phyloP scores from a whole-genome alignment of 2,113 vertebrate genomes.

The Archocentrus centrarchus region DNA sequence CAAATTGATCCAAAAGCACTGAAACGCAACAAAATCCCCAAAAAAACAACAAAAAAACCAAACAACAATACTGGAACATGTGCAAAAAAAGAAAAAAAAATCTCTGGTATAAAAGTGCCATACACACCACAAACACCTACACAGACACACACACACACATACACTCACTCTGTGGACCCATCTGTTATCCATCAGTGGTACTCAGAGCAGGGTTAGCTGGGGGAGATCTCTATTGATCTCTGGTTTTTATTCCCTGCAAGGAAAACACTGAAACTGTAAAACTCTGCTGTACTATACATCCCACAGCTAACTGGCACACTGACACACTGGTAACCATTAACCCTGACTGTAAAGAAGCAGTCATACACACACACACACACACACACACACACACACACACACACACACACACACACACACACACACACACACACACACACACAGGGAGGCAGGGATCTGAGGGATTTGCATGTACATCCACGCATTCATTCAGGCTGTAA shows the following conservation, averaged over 20 bases:
- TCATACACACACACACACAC: not conserved
- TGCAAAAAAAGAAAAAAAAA: conserved; percentile 10
- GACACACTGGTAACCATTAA: conserved; percentile 48
- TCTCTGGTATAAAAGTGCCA: conserved; percentile 4
- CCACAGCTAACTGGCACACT: conserved; percentile 27
- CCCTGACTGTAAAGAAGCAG: conserved; percentile 2
- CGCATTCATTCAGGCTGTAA: not conserved
- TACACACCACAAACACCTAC: conserved; percentile 28
- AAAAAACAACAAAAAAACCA: not conserved
- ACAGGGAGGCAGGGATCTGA: not conserved
- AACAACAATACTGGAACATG: conserved; percentile 26
- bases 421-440: not conserved
- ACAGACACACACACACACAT: conserved; percentile 35
- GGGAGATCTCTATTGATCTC: conserved; percentile 62
- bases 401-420: not conserved
- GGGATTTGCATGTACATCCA: not conserved
- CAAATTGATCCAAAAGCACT: conserved; percentile 33
- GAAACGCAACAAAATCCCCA: conserved; percentile 9
- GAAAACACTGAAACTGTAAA: conserved; percentile 53
- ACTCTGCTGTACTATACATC: conserved; percentile 20
- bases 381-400: not conserved
- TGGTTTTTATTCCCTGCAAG: conserved; percentile 57
- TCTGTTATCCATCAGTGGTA: conserved; percentile 73
- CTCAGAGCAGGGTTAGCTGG: conserved; percentile 44
- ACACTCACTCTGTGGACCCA: conserved; percentile 49